Percentiles rank a stretch among this genome's conserved stretches.
Evolutionary conservation across 2,797 vertebrate species (phyloP).

Genomic region (Sitta carolinensis): DNA sequence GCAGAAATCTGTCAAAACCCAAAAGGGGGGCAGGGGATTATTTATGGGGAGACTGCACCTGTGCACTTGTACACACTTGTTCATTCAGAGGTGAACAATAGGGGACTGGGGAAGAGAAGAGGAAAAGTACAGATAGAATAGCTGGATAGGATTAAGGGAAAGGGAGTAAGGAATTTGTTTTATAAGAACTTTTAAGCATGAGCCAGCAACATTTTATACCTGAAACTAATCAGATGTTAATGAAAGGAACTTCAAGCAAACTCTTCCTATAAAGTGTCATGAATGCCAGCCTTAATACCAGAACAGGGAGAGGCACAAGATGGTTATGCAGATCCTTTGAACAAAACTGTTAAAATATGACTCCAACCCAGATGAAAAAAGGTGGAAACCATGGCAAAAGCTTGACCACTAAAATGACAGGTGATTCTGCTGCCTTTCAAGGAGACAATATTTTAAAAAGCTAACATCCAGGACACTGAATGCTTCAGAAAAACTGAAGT

Average conservation of each 20-base stretch:
- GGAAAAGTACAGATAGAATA: background rate
- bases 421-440: background rate
- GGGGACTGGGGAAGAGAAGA: background rate
- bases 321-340: background rate
- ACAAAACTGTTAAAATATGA: background rate
- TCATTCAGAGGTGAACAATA: background rate
- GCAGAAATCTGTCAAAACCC: constrained; percentile 11
- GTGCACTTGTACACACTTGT: background rate
- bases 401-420: background rate
- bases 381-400: background rate
- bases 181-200: background rate
- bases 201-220: background rate
- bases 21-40: background rate
- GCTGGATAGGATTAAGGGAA: background rate
- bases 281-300: background rate
- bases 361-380: background rate
- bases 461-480: background rate
- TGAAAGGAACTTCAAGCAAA: background rate
- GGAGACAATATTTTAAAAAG: background rate
- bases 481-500: background rate
- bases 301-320: background rate
- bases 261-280: background rate
- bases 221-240: background rate
- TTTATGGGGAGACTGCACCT: background rate
- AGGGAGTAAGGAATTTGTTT: background rate